Evolutionary conservation across 2,888 invertebrate genomes (phyloP), one percentile per base, ranked within the genome.

Genomic region (Malacosoma neustria): DNA sequence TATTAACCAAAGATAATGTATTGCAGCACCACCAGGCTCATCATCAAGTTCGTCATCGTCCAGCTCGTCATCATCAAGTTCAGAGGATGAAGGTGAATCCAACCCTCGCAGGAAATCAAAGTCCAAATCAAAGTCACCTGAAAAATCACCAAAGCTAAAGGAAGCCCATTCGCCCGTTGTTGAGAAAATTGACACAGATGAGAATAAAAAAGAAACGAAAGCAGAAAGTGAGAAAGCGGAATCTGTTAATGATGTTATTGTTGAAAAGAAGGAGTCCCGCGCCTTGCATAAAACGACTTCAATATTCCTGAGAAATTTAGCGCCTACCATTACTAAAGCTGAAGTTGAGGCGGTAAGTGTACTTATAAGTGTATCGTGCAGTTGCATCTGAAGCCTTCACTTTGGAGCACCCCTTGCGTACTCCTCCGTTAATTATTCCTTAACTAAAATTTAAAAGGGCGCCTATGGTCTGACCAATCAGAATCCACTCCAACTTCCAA

Each of bases 241-340:
- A 75, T 60, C 76, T 1, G 87, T 87, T 3, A 87, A 72, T 35
- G 89, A 89, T 33, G 79, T 73, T 32, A 62, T 71, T 14, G 68
- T 66, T 9, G 79, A 76, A 49, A 85, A 81, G 54, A 84, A 80
- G 46, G 80, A 81, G 54, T 89, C 91, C 1, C 87, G 92, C 36
- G 92, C 95, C 2, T 85, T 98, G 31, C 99, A 99, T 72, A 96
- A 96, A 63, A 99, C 99, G 0, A 95, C 96, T 14, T 98, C 98
- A 1, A 98, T 99, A 53, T 99, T 99, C 69, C 87, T 99, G 40
- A 89, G 99, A 33, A 99, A 98, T 75, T 88, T 99, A 39, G 96
- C 98, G 0, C 98, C 99, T 0, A 93, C 95, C 1, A 97, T 99
- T 40, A 98, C 98, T 0, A 96, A 96, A 61, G 94, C 95, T 34